Evolutionary conservation across 2,888 invertebrate species (phyloP).

Genomic region (Campaea margaritaria): DNA sequence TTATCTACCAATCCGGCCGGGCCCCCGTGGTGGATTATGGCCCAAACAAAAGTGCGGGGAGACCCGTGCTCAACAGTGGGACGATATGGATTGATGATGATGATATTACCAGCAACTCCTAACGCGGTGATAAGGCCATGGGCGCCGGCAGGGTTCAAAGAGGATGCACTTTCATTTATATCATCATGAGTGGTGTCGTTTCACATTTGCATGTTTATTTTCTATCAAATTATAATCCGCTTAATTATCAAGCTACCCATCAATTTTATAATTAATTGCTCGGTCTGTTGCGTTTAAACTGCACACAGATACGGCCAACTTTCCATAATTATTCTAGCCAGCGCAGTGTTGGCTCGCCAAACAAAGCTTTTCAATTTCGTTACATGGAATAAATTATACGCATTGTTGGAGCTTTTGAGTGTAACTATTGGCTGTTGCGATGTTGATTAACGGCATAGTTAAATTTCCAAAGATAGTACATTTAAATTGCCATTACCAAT

Average conservation of each 20-base stretch:
- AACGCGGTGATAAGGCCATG: too few relatives aligned
- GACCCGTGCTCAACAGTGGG: too few relatives aligned
- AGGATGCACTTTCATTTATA: too few relatives aligned
- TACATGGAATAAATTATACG: slow-evolving; percentile 14
- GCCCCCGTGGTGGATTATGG: too few relatives aligned
- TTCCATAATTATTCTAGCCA: slow-evolving; percentile 33
- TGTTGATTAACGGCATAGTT: neutral
- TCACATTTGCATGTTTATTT: neutral
- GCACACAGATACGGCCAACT: slow-evolving; percentile 29
- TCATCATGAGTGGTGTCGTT: too few relatives aligned
- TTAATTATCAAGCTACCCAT: neutral
- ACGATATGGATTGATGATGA: too few relatives aligned
- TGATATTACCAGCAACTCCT: too few relatives aligned
- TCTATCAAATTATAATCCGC: neutral
- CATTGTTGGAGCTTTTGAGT: slow-evolving; percentile 6
- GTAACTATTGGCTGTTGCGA: neutral
- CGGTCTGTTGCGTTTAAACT: slow-evolving; percentile 20
- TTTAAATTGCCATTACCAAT: too few relatives aligned
- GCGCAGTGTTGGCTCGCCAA: slow-evolving; percentile 18
- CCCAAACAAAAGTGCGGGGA: too few relatives aligned
- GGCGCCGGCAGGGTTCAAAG: too few relatives aligned
- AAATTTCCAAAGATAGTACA: too few relatives aligned
- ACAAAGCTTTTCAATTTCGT: slow-evolving; percentile 36
- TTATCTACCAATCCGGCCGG: too few relatives aligned
- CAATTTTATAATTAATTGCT: slow-evolving; percentile 2